Conservation (phyloP, 2,797 vertebrate species). For the Sebastes ruberrimus region DNA sequence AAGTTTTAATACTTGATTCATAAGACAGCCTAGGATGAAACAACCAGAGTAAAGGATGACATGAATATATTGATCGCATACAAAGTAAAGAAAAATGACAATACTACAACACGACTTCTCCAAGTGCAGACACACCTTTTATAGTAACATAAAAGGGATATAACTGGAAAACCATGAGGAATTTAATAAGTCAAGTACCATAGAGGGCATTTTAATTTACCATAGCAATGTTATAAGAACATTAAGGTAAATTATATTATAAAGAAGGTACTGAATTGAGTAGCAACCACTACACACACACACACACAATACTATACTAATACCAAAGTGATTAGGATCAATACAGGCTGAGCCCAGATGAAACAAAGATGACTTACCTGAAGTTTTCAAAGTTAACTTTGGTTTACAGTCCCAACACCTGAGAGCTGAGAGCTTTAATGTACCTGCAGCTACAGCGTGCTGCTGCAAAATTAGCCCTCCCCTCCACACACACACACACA, state of each 20-base stretch:
- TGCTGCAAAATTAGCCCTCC: constrained; percentile 30
- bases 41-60: not conserved
- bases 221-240: not conserved
- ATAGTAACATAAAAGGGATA: not conserved
- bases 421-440: constrained; percentile 10
- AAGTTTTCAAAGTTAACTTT: constrained; percentile 24
- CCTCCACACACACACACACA: constrained; percentile 7
- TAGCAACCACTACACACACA: not conserved
- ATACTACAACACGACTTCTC: not conserved
- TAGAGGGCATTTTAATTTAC: not conserved
- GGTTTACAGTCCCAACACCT: constrained; percentile 4
- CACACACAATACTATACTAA: not conserved
- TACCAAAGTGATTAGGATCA: not conserved
- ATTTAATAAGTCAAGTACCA: not conserved
- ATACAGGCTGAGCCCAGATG: not conserved
- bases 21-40: not conserved
- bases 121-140: not conserved
- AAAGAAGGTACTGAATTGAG: not conserved
- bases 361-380: constrained; percentile 31
- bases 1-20: not conserved
- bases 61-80: not conserved
- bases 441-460: constrained; percentile 18
- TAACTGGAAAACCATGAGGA: not conserved
- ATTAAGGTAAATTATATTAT: not conserved
- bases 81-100: not conserved